Conservation (phyloP, 2,113 vertebrate genomes). For the Nyctereutes procyonoides region DNA sequence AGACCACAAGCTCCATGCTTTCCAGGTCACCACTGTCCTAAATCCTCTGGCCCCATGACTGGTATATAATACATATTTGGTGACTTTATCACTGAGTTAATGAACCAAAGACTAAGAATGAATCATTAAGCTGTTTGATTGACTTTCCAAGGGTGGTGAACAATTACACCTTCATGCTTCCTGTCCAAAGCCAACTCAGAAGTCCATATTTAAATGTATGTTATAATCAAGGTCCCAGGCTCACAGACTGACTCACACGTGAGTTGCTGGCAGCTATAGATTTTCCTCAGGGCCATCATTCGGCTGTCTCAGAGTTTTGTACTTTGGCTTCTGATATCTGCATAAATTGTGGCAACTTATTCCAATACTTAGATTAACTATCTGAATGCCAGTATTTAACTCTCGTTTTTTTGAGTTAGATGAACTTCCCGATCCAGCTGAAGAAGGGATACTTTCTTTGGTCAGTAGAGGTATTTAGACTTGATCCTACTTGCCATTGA, state of each 20-base stretch:
- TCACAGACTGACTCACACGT: accelerated
- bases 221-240: accelerated
- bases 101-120: neutral
- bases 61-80: accelerated
- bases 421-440: no score
- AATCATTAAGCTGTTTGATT: neutral
- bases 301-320: neutral
- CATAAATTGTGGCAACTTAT: neutral
- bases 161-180: neutral
- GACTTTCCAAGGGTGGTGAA: neutral
- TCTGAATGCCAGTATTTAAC: neutral
- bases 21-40: neutral
- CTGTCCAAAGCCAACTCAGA: neutral
- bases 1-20: accelerated
- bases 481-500: neutral
- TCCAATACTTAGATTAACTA: neutral
- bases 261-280: accelerated
- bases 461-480: neutral
- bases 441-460: neutral
- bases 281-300: accelerated
- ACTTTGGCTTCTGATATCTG: neutral
- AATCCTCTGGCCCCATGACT: neutral
- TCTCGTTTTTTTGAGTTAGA: neutral
- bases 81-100: neutral
- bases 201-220: accelerated